Conservation (phyloP, 1,140 invertebrate species). For the Drosophila pseudoananassae region DNA sequence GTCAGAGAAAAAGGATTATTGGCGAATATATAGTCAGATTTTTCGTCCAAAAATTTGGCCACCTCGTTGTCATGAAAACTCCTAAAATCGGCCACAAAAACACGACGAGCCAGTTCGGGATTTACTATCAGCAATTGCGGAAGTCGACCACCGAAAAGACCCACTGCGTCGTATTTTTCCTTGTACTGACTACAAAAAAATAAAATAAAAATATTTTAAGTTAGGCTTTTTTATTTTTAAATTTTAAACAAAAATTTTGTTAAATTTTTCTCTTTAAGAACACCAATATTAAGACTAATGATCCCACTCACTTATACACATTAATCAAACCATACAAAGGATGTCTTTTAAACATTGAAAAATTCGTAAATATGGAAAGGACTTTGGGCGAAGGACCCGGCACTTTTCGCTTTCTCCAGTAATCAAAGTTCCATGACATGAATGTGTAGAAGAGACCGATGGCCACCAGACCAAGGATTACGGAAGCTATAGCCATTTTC, state of each 20-base stretch:
- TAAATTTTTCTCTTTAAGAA: too few species aligned
- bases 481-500: conserved; percentile 49
- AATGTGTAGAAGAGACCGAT: conserved; percentile 64
- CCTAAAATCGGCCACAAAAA: conserved; percentile 85
- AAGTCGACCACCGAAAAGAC: conserved; percentile 54
- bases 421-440: conserved; percentile 75
- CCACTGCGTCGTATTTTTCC: conserved; percentile 66
- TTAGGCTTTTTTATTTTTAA: background rate
- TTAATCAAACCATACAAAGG: conserved; percentile 20
- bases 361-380: conserved; percentile 38
- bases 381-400: conserved; percentile 62
- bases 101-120: conserved; percentile 84
- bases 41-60: conserved; percentile 63
- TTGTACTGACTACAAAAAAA: conserved; percentile 52
- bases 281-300: background rate
- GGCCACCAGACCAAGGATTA: conserved; percentile 32
- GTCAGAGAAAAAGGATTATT: conserved; percentile 84
- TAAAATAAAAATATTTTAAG: background rate
- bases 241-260: too few species aligned
- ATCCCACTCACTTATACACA: conserved; percentile 57
- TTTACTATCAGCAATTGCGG: conserved; percentile 84
- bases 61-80: conserved; percentile 83
- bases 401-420: conserved; percentile 77
- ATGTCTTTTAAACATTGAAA: background rate
- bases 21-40: conserved; percentile 84